Evolutionary conservation across 2,113 vertebrate genomes (phyloP), one percentile per base, ranked within the genome.

Genomic region (Sterna hirundo): DNA sequence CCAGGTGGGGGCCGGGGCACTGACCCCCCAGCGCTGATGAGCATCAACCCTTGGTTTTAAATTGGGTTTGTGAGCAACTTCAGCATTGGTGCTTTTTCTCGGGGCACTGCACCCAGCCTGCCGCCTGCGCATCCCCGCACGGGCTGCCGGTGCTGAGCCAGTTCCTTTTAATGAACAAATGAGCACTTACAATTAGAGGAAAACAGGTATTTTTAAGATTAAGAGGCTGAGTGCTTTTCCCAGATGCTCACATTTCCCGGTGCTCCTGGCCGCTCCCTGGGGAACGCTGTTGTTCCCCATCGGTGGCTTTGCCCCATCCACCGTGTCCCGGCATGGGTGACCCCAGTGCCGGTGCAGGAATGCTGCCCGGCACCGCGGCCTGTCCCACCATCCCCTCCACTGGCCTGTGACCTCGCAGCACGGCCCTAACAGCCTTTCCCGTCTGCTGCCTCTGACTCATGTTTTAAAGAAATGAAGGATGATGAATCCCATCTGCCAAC

Each of bases 361-460:
- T 2, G 4, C 69, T 49, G 23, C 36, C 25, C 2, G 2, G 9
- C 21, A 5, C 60, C 4, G 0, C 29, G 14, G 30, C 29, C 27
- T 9, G 1, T 83, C 25, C 61, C 38, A 7, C n/a, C 7, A 1
- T 38, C 60, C 76, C 0, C 47, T 11, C 25, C 15, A 7, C 44
- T 25, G 40, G 5, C 1, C 0, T 20, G 18, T 7, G 22, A 5
- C 66, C 51, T 44, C 46, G 19, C 34, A 0, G 0, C 3, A 2
- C 1, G 3, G 62, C 66, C 70, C 32, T 10, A 32, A 12, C 6
- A 3, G 86, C 92, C 90, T 78, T 95, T 97, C 92, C 95, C 10
- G 3, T 55, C 90, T 81, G 64, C 86, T 64, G 71, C 80, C 34
- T 86, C 90, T 91, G 90, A 94, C 78, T 97, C 92, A 91, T 2